phyloP scores from a whole-genome alignment of 2,113 vertebrate genomes.

The Ia io region DNA sequence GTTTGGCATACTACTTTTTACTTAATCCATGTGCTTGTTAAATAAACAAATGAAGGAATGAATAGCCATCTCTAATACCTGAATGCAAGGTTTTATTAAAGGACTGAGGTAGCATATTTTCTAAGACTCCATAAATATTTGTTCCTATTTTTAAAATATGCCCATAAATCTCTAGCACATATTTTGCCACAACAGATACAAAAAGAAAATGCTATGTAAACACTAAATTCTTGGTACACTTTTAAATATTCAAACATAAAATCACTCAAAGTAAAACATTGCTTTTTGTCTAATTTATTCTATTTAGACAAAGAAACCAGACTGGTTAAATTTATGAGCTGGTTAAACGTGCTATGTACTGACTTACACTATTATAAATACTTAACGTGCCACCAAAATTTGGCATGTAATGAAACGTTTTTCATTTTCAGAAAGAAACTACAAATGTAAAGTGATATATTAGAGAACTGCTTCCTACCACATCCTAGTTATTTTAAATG shows the following conservation, averaged over 20 bases:
- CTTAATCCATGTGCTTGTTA: neutral
- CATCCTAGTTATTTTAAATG: constrained; percentile 56
- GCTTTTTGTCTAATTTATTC: constrained; percentile 46
- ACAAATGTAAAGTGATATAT: constrained; percentile 48
- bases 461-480: constrained; percentile 15
- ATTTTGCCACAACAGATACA: constrained; percentile 33
- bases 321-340: constrained; percentile 13
- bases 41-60: neutral
- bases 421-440: constrained; percentile 52
- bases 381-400: neutral
- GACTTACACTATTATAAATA: constrained; percentile 46
- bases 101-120: neutral
- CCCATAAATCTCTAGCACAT: constrained; percentile 25
- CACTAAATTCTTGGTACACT: neutral
- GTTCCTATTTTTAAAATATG: constrained; percentile 22
- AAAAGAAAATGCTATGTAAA: neutral
- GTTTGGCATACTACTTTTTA: neutral
- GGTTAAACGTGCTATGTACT: neutral
- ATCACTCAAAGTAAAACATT: constrained; percentile 39
- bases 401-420: constrained; percentile 26
- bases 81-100: constrained; percentile 18
- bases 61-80: neutral
- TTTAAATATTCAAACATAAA: constrained; percentile 51
- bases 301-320: constrained; percentile 44
- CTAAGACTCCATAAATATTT: constrained; percentile 23